Percentiles rank a stretch among this genome's conserved stretches.
Evolutionary conservation across 2,113 vertebrate genomes (phyloP).

Genomic region (Trematocara macrostoma): DNA sequence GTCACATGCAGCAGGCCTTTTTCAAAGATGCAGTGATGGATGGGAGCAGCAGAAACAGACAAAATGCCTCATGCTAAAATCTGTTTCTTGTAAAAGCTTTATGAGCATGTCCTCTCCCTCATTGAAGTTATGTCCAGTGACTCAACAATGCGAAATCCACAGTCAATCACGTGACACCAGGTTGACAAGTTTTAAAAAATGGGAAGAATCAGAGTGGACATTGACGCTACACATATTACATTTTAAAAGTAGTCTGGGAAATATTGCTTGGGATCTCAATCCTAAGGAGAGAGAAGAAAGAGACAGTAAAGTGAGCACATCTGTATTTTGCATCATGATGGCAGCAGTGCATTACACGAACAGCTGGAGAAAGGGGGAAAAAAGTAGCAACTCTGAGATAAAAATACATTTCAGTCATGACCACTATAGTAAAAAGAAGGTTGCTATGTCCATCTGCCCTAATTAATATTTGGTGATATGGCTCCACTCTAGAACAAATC

Average conservation of each 20-base stretch:
- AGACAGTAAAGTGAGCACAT: neutral
- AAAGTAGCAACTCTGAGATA: neutral
- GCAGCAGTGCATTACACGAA: neutral
- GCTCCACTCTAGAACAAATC: neutral
- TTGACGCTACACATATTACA: constrained; percentile 6
- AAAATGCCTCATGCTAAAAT: neutral
- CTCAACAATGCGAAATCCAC: neutral
- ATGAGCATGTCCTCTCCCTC: constrained; percentile 15
- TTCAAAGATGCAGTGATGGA: neutral
- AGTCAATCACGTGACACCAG: constrained; percentile 20
- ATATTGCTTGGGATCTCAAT: neutral
- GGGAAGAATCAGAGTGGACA: neutral
- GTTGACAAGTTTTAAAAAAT: neutral
- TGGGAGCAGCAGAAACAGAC: neutral
- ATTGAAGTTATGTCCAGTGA: constrained; percentile 28
- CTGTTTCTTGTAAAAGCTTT: constrained; percentile 31
- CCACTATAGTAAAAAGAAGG: neutral
- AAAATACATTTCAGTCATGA: neutral
- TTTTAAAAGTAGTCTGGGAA: constrained; percentile 20
- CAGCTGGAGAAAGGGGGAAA: neutral
- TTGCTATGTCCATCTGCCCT: neutral
- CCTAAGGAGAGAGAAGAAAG: neutral
- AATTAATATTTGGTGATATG: neutral
- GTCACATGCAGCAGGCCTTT: neutral
- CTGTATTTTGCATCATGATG: constrained; percentile 17